Evolutionary conservation across 1,140 invertebrate species (phyloP), one percentile per base, ranked within the genome.

Genomic region (Batillaria attramentaria): DNA sequence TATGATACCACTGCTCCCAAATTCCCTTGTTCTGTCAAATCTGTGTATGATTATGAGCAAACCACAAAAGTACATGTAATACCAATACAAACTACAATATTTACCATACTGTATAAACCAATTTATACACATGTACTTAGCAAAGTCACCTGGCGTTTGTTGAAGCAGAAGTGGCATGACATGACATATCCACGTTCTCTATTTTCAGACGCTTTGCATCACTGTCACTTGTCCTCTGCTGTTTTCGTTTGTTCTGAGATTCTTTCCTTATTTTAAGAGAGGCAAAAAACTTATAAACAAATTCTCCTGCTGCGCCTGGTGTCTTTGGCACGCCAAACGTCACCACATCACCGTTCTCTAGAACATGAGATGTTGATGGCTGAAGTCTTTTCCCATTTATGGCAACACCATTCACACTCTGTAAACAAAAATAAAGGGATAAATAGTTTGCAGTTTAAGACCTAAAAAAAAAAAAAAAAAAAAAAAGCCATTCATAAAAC

Each of bases 351-450:
- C 87, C 84, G 31, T 90, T 86, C 37, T 83, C 41, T 13, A 91
- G 79, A 13, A 66, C 72, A 66, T 79, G 46, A 16, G 79, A 50
- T 28, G 72, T 72, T 28, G 79, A 35, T 5, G 88, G 81, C 16
- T 78, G 54, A 46, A 91, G 74, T 72, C 83, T 84, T 35, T 84
- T 80, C n/a, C 80, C 85, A 86, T 91, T 91, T 10, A 91, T 69
- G 73, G 79, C 84, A 4, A 89, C 81, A 24, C 90, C 90, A 87
- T 91, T 91, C 43, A 89, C 65, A 83, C 90, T 91, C 89, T 91
- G 79, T 68, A 84, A 85, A 50, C 35, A 79, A 31, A 75, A 77
- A 35, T 6, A 20, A 33, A 0, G 0, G 37, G 18, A 46, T 35
- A 16, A 41, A 60, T 60, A 60, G 28, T n/a, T 13, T 50, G 16